Conservation (phyloP, 2,888 invertebrate species). For the Zelleria hepariella region DNA sequence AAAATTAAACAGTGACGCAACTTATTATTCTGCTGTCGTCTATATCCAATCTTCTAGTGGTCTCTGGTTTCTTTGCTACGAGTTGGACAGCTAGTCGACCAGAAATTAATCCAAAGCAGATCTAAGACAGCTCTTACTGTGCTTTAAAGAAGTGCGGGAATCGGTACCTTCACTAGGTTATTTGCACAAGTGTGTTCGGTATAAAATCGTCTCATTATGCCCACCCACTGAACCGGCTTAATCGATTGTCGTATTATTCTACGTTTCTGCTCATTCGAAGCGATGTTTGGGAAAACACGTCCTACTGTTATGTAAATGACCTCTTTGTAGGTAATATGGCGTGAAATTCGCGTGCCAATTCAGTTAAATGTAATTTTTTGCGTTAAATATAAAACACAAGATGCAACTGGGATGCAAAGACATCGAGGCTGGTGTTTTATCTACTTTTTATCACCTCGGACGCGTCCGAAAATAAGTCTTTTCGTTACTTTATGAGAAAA, state of each 20-base stretch:
- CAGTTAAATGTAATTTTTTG: too few species aligned
- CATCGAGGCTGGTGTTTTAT: too few species aligned
- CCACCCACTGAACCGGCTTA: slow-evolving; percentile 35
- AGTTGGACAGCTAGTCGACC: not conserved
- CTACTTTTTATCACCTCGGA: too few species aligned
- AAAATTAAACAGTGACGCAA: not conserved
- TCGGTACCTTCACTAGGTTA: slow-evolving; percentile 7
- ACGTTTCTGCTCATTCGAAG: not conserved
- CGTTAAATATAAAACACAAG: too few species aligned
- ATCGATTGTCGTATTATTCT: slow-evolving; percentile 22
- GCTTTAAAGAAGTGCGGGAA: not conserved
- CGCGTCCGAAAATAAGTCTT: too few species aligned
- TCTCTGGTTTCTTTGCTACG: not conserved
- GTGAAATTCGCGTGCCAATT: not conserved
- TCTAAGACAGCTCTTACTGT: not conserved
- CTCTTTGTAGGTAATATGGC: not conserved
- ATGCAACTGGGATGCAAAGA: too few species aligned
- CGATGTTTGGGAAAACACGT: not conserved
- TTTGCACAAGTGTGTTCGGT: slow-evolving; percentile 39
- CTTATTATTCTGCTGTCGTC: not conserved
- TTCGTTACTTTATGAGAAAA: too few species aligned
- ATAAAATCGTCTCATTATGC: slow-evolving; percentile 23
- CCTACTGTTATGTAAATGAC: not conserved
- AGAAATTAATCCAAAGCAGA: not conserved
- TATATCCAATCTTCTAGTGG: not conserved